A percentile compares a stretch with the other conserved stretches of the same genome.
Conservation (phyloP, 2,113 vertebrate species). For the Podarcis raffonei region DNA sequence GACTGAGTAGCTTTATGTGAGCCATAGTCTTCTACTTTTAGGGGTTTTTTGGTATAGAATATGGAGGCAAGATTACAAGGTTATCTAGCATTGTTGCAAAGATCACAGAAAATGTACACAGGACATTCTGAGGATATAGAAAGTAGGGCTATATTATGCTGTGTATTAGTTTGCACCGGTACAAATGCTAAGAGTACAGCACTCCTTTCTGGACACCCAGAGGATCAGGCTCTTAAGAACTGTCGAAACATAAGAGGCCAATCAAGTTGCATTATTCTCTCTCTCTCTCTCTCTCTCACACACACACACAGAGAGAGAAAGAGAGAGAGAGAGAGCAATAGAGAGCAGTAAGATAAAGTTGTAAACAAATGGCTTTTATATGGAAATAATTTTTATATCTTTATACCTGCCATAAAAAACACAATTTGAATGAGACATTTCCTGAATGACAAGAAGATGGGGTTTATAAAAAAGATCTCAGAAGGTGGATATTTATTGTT, state of each 20-base stretch:
- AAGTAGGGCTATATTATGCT: no score
- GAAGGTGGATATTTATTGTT: neutral
- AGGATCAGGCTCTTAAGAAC: neutral
- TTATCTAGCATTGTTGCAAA: no score
- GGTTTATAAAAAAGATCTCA: neutral
- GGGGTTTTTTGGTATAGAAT: no score
- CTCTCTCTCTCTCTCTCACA: neutral
- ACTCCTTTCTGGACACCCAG: fast-evolving
- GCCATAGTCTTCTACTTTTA: neutral
- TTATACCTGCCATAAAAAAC: conserved; percentile 3
- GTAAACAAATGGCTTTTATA: conserved; percentile 30
- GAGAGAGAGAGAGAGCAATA: no score
- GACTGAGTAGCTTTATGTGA: neutral
- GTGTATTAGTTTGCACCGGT: no score
- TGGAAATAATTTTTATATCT: neutral
- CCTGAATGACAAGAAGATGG: neutral
- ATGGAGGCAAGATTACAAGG: no score
- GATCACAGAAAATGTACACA: no score
- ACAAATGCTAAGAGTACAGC: neutral
- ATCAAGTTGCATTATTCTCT: neutral
- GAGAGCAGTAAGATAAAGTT: conserved; percentile 3
- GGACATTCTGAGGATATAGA: no score
- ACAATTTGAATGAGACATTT: neutral
- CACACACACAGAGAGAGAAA: no score
- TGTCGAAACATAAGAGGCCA: neutral